phyloP scores from a whole-genome alignment of 2,888 invertebrate genomes.

The Melitaea athalia region DNA sequence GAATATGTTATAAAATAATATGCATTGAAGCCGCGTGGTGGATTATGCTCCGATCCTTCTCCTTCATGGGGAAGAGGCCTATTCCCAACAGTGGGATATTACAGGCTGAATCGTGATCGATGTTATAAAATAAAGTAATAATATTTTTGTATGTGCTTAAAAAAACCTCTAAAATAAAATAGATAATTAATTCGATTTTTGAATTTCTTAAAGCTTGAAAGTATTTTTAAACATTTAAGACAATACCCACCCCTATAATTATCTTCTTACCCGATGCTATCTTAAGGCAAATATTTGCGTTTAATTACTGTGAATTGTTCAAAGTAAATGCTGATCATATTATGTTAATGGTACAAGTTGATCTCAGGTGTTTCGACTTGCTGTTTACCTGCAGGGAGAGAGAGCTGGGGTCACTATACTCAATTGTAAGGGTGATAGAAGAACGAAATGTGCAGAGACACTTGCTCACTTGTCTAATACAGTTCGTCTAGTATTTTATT shows the following conservation, averaged over 20 bases:
- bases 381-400: conserved; percentile 58
- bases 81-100: too few species aligned
- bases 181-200: not conserved
- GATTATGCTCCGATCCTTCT: too few species aligned
- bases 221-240: not conserved
- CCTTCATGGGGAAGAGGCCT: too few species aligned
- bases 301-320: conserved; percentile 54
- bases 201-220: not conserved
- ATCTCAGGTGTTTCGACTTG: conserved; percentile 65
- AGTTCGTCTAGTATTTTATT: not conserved
- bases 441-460: conserved; percentile 49
- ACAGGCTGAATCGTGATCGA: too few species aligned
- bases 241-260: not conserved
- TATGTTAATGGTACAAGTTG: conserved; percentile 49
- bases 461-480: not conserved
- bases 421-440: conserved; percentile 63
- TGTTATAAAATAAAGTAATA: too few species aligned
- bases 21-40: too few species aligned
- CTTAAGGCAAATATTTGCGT: conserved; percentile 52
- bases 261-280: conserved; percentile 8
- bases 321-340: conserved; percentile 45
- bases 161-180: not conserved
- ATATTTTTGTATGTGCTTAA: too few species aligned
- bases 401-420: conserved; percentile 67
- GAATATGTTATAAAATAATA: too few species aligned